Percentiles rank a stretch among this genome's conserved stretches.
Conservation (phyloP, 2,113 vertebrate species). For the Sylvicapra grimmia region DNA sequence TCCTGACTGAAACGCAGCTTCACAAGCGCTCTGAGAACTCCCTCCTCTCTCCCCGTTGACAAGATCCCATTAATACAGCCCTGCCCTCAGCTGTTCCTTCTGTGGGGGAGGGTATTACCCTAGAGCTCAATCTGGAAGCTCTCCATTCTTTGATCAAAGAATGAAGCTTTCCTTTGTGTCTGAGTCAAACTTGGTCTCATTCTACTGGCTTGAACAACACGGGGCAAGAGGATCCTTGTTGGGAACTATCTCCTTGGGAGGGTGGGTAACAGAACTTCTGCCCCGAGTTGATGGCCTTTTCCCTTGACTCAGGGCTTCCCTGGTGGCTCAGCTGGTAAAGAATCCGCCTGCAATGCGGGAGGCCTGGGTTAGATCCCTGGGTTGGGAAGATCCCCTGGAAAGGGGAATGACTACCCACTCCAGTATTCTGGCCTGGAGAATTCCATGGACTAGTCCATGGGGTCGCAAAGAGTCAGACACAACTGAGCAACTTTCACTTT, state of each 20-base stretch:
- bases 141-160: neutral
- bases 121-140: neutral
- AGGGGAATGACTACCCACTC: neutral
- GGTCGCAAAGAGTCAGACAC: neutral
- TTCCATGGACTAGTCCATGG: neutral
- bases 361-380: neutral
- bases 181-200: neutral
- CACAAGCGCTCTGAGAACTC: fast-evolving
- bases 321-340: neutral
- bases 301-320: neutral
- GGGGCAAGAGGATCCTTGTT: neutral
- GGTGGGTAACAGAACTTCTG: neutral
- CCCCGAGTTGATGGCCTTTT: neutral
- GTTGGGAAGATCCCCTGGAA: neutral
- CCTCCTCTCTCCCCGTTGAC: fast-evolving
- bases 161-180: neutral
- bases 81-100: neutral
- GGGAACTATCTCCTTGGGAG: neutral
- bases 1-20: neutral
- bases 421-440: neutral
- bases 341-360: neutral
- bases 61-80: neutral
- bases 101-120: neutral
- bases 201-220: neutral
- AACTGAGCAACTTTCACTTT: neutral